Conservation (phyloP, 2,113 vertebrate genomes). For the Ochotona curzoniae region DNA sequence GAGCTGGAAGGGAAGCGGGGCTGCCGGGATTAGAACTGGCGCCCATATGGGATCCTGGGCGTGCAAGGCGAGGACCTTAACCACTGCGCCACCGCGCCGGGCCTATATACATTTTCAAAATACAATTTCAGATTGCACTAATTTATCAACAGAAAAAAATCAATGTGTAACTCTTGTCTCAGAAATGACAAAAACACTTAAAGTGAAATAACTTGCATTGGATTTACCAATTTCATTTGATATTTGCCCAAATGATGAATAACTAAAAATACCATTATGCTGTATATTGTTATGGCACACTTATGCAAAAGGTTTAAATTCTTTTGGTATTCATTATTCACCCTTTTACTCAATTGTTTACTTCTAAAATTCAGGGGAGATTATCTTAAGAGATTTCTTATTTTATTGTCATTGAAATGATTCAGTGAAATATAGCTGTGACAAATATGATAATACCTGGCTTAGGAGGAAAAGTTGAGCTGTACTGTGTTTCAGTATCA, state of each 20-base stretch:
- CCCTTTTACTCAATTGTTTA: constrained; percentile 63
- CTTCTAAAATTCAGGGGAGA: constrained; percentile 49
- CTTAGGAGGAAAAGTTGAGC: constrained; percentile 63
- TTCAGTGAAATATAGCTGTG: constrained; percentile 79
- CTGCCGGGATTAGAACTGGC: no score
- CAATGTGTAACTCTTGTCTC: background rate
- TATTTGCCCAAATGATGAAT: constrained; percentile 34
- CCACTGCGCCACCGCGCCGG: no score
- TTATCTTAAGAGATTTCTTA: constrained; percentile 48
- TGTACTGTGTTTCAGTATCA: constrained; percentile 66
- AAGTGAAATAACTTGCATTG: constrained; percentile 19
- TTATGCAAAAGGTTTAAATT: constrained; percentile 56
- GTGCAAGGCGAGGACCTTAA: no score
- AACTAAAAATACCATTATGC: background rate
- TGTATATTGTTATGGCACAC: constrained; percentile 64
- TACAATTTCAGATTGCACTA: constrained; percentile 45
- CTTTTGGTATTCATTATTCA: constrained; percentile 75
- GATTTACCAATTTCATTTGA: background rate
- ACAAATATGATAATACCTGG: constrained; percentile 71
- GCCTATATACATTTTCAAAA: background rate
- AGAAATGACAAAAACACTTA: constrained; percentile 20
- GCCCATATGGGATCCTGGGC: no score
- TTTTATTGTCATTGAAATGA: constrained; percentile 58
- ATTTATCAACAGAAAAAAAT: constrained; percentile 14
- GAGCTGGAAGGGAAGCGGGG: no score